Evolutionary conservation across 2,888 invertebrate genomes (phyloP).

Genomic region (Hydrotaea cyrtoneurina): DNA sequence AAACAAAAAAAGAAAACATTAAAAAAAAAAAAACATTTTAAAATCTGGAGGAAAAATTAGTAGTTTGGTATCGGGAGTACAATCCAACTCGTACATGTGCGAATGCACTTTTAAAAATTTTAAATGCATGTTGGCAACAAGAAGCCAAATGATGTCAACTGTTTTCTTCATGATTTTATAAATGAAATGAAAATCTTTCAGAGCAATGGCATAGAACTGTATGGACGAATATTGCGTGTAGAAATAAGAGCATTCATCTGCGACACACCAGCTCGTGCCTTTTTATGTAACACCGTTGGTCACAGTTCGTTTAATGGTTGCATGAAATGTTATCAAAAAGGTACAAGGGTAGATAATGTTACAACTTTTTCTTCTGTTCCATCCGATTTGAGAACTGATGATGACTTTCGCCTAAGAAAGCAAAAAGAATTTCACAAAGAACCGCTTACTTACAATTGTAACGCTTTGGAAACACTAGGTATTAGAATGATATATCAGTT

Average conservation of each 20-base stretch:
- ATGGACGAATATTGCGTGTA: neutral
- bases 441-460: neutral
- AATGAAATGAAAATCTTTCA: conserved; percentile 8
- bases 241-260: conserved; percentile 1
- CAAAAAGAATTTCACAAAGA: conserved; percentile 16
- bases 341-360: conserved; percentile 7
- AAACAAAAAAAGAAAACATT: too few species aligned
- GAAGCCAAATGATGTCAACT: conserved; percentile 5
- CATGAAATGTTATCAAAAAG: conserved; percentile 15
- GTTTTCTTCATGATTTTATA: conserved; percentile 13
- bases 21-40: too few species aligned
- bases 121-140: conserved; percentile 30
- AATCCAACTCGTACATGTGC: too few species aligned
- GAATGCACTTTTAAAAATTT: too few species aligned
- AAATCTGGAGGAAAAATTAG: too few species aligned
- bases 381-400: conserved; percentile 24
- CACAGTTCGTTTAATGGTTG: neutral
- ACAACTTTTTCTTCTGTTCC: neutral
- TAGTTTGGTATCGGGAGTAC: too few species aligned
- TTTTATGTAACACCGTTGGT: conserved; percentile 18
- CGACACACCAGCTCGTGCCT: conserved; percentile 16
- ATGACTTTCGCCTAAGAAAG: conserved; percentile 25
- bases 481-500: conserved; percentile 41
- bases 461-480: conserved; percentile 17
- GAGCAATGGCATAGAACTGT: neutral